A percentile compares a stretch with the other conserved stretches of the same genome.
Evolutionary conservation across 2,888 invertebrate genomes (phyloP).

Genomic region (Coenonympha glycerion): DNA sequence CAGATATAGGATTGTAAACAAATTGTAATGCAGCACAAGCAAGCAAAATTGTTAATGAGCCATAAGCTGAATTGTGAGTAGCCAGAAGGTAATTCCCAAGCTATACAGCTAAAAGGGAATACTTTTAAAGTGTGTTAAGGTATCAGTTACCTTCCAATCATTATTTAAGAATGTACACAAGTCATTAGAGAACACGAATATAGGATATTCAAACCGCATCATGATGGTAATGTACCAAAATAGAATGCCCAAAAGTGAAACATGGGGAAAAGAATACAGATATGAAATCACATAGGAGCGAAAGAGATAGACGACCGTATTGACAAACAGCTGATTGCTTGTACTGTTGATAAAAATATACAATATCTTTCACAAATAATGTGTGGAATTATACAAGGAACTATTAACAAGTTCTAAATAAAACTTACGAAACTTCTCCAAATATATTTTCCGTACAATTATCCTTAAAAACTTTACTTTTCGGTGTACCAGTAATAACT

Average conservation of each 20-base stretch:
- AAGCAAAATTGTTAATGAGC: constrained; percentile 7
- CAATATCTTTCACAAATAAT: constrained; percentile 23
- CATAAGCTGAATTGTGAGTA: too few relatives aligned
- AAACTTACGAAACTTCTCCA: constrained; percentile 41
- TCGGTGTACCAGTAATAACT: constrained; percentile 31
- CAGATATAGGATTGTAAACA: constrained; percentile 1
- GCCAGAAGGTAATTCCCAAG: background rate
- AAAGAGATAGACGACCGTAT: constrained; percentile 54
- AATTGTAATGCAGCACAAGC: background rate
- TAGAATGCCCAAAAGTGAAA: constrained; percentile 74
- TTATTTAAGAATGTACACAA: constrained; percentile 43
- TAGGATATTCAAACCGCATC: constrained; percentile 66
- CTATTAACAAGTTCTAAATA: background rate
- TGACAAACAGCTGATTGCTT: constrained; percentile 72
- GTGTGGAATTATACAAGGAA: background rate
- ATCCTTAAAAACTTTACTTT: constrained; percentile 40
- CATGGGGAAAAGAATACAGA: constrained; percentile 54
- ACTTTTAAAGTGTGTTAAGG: constrained; percentile 5
- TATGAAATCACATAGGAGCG: constrained; percentile 42
- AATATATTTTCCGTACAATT: constrained; percentile 32
- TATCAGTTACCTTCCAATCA: constrained; percentile 49
- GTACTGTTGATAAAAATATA: constrained; percentile 31
- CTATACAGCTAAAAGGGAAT: background rate
- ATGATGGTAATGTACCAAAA: constrained; percentile 74
- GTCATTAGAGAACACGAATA: constrained; percentile 58